These are phyloP conservation scores for Sylvilagus bachmani DNA, from an alignment of 2,113 vertebrate genomes.

Conservation along the genomic window DNA sequence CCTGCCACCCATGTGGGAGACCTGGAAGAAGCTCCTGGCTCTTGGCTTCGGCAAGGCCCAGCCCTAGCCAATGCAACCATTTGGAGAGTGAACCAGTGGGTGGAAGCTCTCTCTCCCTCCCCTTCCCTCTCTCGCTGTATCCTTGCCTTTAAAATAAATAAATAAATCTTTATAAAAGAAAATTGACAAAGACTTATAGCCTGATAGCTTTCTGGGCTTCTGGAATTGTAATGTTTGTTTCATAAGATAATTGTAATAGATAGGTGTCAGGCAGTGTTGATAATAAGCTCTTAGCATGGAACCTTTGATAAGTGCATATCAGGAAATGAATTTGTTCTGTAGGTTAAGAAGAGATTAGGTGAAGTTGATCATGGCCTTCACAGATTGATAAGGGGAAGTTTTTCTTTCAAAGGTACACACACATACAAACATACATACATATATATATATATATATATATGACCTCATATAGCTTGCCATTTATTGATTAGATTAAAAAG, in stretches of 20 bases:
- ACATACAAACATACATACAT: too few species aligned
- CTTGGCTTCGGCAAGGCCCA: too few species aligned
- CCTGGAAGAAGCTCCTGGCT: too few species aligned
- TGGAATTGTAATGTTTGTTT: neutral
- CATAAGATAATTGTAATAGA: neutral
- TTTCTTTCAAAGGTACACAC: neutral
- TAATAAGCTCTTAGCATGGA: neutral
- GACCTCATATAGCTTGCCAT: neutral
- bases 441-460: neutral
- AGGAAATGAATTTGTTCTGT: slow-evolving; percentile 11
- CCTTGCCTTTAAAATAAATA: too few species aligned
- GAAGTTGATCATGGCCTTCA: neutral
- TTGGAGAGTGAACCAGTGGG: too few species aligned
- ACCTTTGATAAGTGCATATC: neutral
- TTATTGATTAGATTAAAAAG: neutral
- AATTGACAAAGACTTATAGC: neutral
- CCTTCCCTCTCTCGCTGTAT: too few species aligned
- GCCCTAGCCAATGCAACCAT: too few species aligned
- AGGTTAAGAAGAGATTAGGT: neutral
- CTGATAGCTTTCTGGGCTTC: neutral
- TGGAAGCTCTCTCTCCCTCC: too few species aligned
- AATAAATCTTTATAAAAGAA: neutral
- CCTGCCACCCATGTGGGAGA: too few species aligned
- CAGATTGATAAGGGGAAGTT: neutral
- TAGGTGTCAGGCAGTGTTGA: neutral